These are phyloP conservation scores for Pheosia tremula DNA, from an alignment of 2,888 invertebrate species.

Conservation along the genomic window DNA sequence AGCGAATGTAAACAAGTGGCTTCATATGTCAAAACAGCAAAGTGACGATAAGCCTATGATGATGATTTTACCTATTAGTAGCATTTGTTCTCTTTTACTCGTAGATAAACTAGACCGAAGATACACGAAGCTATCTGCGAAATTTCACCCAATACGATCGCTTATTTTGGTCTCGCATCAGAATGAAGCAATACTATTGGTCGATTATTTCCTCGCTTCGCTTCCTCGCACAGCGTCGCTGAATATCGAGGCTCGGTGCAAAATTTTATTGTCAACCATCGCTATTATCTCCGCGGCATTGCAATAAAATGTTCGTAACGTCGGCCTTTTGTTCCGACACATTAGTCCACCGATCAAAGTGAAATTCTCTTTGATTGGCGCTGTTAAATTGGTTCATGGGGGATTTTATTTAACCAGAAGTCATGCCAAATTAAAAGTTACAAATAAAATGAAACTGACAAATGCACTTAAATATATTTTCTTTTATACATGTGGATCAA, in stretches of 20 bases:
- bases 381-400: conserved; percentile 1
- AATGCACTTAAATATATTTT: no score
- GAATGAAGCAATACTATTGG: no score
- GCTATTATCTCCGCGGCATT: neutral
- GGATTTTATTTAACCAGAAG: conserved; percentile 4
- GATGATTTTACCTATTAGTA: no score
- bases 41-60: no score
- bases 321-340: conserved; percentile 5
- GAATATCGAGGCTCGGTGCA: neutral
- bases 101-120: no score
- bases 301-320: conserved; percentile 2
- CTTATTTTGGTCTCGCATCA: no score
- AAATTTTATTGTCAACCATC: neutral
- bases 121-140: neutral
- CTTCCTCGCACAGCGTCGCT: conserved; percentile 1
- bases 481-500: no score
- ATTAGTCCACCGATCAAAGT: conserved; percentile 6
- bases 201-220: neutral
- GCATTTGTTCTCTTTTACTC: no score
- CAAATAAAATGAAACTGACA: neutral
- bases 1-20: neutral
- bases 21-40: no score
- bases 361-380: conserved; percentile 1
- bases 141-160: no score
- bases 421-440: neutral